Conservation (phyloP, 2,888 invertebrate species). For the Ariolimax columbianus region DNA sequence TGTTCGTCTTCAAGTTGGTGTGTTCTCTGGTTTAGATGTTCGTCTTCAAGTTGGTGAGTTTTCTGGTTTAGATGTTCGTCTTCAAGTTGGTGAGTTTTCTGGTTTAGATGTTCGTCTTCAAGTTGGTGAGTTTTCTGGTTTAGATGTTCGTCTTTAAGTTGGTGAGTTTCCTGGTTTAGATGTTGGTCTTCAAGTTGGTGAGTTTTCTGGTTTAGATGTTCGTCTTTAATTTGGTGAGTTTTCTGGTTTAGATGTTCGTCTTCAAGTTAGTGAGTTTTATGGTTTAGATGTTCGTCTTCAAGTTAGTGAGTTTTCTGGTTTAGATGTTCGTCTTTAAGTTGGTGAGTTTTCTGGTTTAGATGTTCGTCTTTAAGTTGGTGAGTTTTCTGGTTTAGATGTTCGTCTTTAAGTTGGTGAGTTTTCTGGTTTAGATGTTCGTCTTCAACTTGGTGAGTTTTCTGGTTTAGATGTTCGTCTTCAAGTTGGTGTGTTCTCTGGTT, state of each 20-base stretch:
- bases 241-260: neutral
- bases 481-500: conserved; percentile 70
- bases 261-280: no score
- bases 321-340: no score
- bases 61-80: neutral
- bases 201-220: conserved; percentile 71
- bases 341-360: no score
- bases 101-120: neutral
- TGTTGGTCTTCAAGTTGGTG: no score
- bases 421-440: no score
- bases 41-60: neutral
- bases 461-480: conserved; percentile 77
- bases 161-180: neutral
- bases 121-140: conserved; percentile 57
- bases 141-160: conserved; percentile 76
- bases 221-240: conserved; percentile 67
- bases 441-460: no score
- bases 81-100: neutral
- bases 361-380: no score
- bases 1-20: neutral
- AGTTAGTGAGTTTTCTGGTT: neutral
- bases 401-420: no score
- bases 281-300: neutral
- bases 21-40: neutral
- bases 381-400: no score